These are phyloP conservation scores for Nansenia antarctica DNA, from an alignment of 2,113 vertebrate genomes.

Conservation along the genomic window DNA sequence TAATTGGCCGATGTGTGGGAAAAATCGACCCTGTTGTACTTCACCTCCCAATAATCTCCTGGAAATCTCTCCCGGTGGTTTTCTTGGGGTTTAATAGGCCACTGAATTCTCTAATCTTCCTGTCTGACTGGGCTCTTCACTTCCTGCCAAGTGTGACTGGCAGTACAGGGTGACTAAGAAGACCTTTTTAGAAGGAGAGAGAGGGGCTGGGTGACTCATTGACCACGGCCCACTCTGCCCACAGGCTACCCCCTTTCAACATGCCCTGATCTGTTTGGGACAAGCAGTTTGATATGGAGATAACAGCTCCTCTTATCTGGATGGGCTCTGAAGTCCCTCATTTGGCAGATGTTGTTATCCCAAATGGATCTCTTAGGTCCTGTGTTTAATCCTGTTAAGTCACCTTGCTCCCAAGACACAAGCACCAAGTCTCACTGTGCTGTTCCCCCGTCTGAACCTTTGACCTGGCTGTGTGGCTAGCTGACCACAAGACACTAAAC, in stretches of 20 bases:
- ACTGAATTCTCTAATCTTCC: background rate
- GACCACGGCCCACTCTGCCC: background rate
- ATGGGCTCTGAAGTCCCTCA: no score
- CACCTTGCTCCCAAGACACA: background rate
- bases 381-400: background rate
- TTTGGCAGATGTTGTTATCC: no score
- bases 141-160: background rate
- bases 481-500: no score
- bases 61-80: no score
- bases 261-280: background rate
- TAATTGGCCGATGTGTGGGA: constrained; percentile 78
- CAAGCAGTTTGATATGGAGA: background rate
- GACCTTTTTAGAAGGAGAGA: no score
- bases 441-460: background rate
- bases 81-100: no score
- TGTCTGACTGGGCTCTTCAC: background rate
- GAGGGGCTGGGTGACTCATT: background rate
- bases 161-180: background rate
- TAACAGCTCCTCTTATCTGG: background rate
- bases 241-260: background rate
- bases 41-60: no score
- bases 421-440: background rate
- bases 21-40: constrained; percentile 56
- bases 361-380: no score
- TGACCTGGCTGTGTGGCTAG: background rate